Conservation (phyloP, 2,113 vertebrate species). For the Carassius auratus region DNA sequence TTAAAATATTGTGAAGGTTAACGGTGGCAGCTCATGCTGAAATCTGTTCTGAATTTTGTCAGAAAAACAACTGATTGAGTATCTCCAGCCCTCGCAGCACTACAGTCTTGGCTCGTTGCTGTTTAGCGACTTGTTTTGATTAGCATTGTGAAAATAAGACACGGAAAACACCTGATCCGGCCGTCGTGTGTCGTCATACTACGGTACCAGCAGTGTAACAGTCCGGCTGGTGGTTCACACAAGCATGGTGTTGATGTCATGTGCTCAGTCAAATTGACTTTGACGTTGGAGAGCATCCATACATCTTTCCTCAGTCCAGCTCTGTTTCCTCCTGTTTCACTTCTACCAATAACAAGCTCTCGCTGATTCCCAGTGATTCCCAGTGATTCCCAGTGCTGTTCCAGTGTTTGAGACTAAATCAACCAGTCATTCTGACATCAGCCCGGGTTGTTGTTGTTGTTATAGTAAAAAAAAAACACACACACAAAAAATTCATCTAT, state of each 20-base stretch:
- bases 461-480: too few species aligned
- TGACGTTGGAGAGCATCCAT: background rate
- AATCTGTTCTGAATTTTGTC: constrained; percentile 20
- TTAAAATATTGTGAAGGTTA: background rate
- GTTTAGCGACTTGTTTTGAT: constrained; percentile 16
- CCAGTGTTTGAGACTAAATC: too few species aligned
- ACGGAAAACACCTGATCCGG: constrained; percentile 20
- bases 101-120: background rate
- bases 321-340: background rate
- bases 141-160: constrained; percentile 19
- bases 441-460: too few species aligned
- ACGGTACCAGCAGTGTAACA: constrained; percentile 74
- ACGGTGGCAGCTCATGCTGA: background rate
- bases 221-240: constrained; percentile 65
- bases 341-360: background rate
- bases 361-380: background rate
- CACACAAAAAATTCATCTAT: too few species aligned
- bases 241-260: background rate
- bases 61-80: background rate
- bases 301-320: background rate
- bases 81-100: background rate
- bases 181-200: constrained; percentile 49
- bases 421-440: background rate
- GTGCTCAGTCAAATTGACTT: background rate
- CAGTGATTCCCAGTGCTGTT: background rate